Evolutionary conservation across 1,140 invertebrate species (phyloP).

Genomic region (Chlorops oryzae): DNA sequence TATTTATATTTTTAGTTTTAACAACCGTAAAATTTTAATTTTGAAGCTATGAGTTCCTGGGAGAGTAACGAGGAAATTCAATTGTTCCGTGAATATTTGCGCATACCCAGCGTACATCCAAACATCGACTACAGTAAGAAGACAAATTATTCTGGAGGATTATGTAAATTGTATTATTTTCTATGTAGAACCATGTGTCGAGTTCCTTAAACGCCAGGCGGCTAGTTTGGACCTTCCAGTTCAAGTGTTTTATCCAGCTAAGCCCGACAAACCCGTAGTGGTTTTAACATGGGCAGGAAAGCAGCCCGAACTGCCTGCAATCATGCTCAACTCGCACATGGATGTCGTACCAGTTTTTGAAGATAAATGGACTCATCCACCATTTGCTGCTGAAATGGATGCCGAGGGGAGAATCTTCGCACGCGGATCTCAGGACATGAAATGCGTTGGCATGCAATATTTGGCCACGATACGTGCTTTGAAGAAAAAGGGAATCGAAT

Average conservation of each 20-base stretch:
- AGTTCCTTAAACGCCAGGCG: conserved; percentile 62
- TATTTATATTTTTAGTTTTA: no score
- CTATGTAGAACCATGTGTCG: conserved; percentile 50
- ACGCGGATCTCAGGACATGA: conserved; percentile 63
- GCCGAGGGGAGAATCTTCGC: conserved; percentile 69
- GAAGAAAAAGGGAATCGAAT: conserved; percentile 51
- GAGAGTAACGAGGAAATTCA: conserved; percentile 62
- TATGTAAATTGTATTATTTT: no score
- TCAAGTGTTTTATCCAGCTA: conserved; percentile 46
- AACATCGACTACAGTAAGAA: conserved; percentile 72
- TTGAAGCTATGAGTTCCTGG: conserved; percentile 32
- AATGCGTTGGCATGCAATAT: conserved; percentile 22
- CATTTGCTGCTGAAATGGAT: conserved; percentile 67
- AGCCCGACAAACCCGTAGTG: conserved; percentile 55
- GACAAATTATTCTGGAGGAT: conserved; percentile 1
- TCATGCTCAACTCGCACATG: conserved; percentile 76
- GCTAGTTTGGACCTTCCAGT: conserved; percentile 55
- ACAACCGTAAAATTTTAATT: no score
- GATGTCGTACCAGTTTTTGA: conserved; percentile 76
- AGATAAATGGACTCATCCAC: conserved; percentile 54
- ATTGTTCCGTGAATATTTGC: conserved; percentile 74
- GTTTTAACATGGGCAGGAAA: conserved; percentile 65
- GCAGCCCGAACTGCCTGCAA: conserved; percentile 55
- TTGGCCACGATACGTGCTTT: conserved; percentile 66
- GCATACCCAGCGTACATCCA: conserved; percentile 77